Evolutionary conservation across 2,888 invertebrate genomes (phyloP), one percentile per base, ranked within the genome.

Genomic region (Teleogryllus oceanicus): DNA sequence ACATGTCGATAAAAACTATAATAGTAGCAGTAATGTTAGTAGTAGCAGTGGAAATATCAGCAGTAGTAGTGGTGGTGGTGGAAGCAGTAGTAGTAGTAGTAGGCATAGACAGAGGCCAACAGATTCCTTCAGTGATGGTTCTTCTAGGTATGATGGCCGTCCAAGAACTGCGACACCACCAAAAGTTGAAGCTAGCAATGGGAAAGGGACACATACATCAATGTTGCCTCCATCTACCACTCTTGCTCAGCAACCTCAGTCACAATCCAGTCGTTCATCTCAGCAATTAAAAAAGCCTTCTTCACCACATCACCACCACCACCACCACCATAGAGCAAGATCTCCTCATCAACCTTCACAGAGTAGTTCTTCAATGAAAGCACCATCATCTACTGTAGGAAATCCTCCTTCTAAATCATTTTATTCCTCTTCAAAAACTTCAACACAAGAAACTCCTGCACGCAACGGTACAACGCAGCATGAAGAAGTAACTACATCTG

Each of bases 401-500:
- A 11, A 37, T n/a, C 50, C 37, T 13, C n/a, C 75, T 16, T 75
- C 75, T 50, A 75, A 50, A 24, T 79, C 79, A n/a, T 50, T 50
- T 75, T 11, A 74, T 75, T 37, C 49, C 11, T n/a, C 77, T 49
- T 18, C 20, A 8, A 77, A 20, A n/a, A 49, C 74, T 2, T 49
- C 78, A 49, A 74, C 75, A 37, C 20, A 51, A 24, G 74, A 78
- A 50, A 49, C 78, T 37, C 78, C 78, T 49, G n/a, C 76, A 12
- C 75, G 49, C n/a, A 76, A 76, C 10, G 75, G 76, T n/a, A 78
- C 80, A 49, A 77, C 78, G 16, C 80, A 78, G 16, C 79, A 78
- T 50, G 74, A 79, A 16, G 62, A 20, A n/a, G 76, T 49, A 49
- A 49, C 62, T 18, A n/a, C 62, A 62, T n/a, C n/a, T 18, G 62